Conservation (phyloP, 1,140 invertebrate species). For the Lordiphosa mommai region DNA sequence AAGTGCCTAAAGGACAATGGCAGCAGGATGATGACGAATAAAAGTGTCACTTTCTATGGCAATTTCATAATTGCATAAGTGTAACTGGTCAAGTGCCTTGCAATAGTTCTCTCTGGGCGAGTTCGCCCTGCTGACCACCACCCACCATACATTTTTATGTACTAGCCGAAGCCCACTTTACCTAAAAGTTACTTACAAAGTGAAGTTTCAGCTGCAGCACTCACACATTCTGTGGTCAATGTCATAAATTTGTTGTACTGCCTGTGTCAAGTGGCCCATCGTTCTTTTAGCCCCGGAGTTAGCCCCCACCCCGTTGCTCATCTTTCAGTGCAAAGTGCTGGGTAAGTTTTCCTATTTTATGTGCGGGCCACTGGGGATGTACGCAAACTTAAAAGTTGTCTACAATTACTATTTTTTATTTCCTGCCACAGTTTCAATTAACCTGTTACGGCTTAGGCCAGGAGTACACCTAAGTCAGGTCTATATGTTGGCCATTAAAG, state of each 20-base stretch:
- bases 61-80: constrained; percentile 78
- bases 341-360: constrained; percentile 26
- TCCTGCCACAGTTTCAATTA: constrained; percentile 30
- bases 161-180: constrained; percentile 47
- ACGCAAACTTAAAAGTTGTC: constrained; percentile 23
- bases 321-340: constrained; percentile 43
- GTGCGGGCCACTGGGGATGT: not conserved
- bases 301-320: constrained; percentile 11
- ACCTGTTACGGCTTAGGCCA: constrained; percentile 13
- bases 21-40: constrained; percentile 62
- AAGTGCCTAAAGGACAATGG: constrained; percentile 49
- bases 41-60: constrained; percentile 77
- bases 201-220: constrained; percentile 47
- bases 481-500: too few species aligned
- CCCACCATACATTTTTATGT: constrained; percentile 67
- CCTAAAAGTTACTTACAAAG: constrained; percentile 65
- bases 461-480: constrained; percentile 5
- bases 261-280: constrained; percentile 22
- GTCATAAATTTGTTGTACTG: constrained; percentile 55
- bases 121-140: constrained; percentile 1
- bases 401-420: constrained; percentile 16
- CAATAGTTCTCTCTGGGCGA: constrained; percentile 33
- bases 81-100: constrained; percentile 74
- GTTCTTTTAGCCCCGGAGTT: not conserved
- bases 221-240: constrained; percentile 45